Conservation (phyloP, 2,113 vertebrate genomes). For the Bujurquina vittata region DNA sequence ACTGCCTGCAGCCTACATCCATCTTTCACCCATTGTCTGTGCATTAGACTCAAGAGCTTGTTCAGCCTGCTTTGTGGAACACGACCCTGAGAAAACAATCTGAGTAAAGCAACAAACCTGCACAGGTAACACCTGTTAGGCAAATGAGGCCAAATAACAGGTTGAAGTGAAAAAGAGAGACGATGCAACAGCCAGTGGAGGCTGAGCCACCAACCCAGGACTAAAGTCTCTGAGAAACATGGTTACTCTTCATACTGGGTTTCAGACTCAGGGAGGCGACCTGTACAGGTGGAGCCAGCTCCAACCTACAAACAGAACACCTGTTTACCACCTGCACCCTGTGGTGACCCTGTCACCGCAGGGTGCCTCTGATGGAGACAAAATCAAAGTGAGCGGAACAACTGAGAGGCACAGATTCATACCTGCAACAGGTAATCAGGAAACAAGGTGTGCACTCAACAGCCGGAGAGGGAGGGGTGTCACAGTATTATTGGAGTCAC, state of each 20-base stretch:
- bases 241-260: background rate
- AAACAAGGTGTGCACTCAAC: background rate
- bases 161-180: background rate
- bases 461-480: no score
- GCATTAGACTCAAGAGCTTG: no score
- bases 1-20: no score
- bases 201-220: background rate
- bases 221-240: background rate
- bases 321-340: fast-evolving
- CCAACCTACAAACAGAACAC: background rate
- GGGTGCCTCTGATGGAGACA: background rate
- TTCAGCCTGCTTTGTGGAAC: no score
- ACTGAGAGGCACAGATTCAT: background rate
- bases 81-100: no score
- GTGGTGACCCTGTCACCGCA: background rate
- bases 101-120: no score
- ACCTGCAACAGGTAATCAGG: background rate
- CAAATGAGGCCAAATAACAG: background rate
- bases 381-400: background rate
- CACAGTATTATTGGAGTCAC: no score
- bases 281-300: background rate
- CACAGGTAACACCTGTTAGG: no score
- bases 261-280: background rate
- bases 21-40: no score
- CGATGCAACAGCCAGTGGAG: background rate